phyloP scores from a whole-genome alignment of 2,797 vertebrate species.

The Sitta carolinensis region DNA sequence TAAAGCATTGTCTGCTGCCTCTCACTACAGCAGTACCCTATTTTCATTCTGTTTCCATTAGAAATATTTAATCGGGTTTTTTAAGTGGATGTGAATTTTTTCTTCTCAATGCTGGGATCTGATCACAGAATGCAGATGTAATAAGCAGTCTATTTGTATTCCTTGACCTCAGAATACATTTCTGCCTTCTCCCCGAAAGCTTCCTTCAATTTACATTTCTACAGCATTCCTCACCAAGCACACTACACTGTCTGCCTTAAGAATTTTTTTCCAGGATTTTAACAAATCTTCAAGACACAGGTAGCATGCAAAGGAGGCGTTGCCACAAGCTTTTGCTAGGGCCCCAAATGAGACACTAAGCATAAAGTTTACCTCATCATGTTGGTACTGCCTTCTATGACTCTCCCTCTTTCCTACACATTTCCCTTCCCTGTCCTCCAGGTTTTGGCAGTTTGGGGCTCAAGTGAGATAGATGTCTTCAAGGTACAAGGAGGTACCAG shows the following conservation, averaged over 20 bases:
- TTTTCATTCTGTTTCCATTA: not conserved
- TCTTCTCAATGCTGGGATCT: not conserved
- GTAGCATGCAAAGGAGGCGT: not conserved
- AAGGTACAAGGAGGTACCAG: not conserved
- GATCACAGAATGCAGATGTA: not conserved
- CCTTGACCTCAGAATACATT: not conserved
- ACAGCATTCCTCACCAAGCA: not conserved
- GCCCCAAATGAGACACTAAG: not conserved
- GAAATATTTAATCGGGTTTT: not conserved
- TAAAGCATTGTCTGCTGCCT: not conserved
- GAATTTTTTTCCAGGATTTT: not conserved
- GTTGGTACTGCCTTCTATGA: not conserved
- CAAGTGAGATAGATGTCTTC: not conserved
- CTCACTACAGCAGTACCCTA: not conserved
- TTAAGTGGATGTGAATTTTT: not conserved
- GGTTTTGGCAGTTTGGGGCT: not conserved
- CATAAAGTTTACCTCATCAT: not conserved
- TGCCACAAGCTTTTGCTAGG: not conserved
- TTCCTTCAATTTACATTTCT: not conserved
- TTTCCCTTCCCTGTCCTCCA: not conserved
- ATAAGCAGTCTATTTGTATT: not conserved
- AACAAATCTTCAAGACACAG: not conserved
- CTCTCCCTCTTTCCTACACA: not conserved
- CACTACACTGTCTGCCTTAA: not conserved
- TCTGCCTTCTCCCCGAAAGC: not conserved